These are phyloP conservation scores for Zeus faber DNA, from an alignment of 2,113 vertebrate species.

Conservation along the genomic window DNA sequence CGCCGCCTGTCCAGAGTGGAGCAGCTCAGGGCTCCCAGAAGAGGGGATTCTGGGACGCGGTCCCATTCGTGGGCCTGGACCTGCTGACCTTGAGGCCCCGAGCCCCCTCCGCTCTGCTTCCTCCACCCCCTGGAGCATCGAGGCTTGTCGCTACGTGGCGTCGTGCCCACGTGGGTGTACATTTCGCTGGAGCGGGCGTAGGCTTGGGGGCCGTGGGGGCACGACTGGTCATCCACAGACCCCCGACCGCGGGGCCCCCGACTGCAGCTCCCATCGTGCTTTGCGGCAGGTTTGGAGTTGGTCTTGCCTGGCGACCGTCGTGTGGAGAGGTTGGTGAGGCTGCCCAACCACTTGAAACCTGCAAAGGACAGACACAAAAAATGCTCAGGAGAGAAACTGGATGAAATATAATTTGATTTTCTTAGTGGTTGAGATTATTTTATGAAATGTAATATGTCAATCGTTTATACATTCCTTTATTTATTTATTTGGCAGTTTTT, in stretches of 20 bases:
- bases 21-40: slow-evolving; percentile 52
- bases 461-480: no score
- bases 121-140: no score
- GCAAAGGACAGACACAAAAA: no score
- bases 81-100: slow-evolving; percentile 1
- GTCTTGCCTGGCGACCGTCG: slow-evolving; percentile 51
- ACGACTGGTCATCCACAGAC: slow-evolving; percentile 75
- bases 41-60: slow-evolving; percentile 49
- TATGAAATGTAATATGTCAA: no score
- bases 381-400: no score
- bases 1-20: slow-evolving; percentile 26
- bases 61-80: slow-evolving; percentile 23
- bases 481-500: no score
- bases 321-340: slow-evolving; percentile 74
- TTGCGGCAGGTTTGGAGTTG: slow-evolving; percentile 1
- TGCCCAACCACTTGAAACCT: slow-evolving; percentile 82
- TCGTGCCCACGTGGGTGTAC: slow-evolving; percentile 88
- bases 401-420: not conserved
- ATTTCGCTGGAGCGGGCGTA: slow-evolving; percentile 81
- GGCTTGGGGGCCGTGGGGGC: slow-evolving; percentile 63
- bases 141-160: slow-evolving; percentile 67
- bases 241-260: slow-evolving; percentile 28
- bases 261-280: slow-evolving; percentile 12
- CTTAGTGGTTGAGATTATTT: no score
- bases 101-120: slow-evolving; percentile 24